Conservation (phyloP, 2,888 invertebrate genomes). For the Cantharis rufa region DNA sequence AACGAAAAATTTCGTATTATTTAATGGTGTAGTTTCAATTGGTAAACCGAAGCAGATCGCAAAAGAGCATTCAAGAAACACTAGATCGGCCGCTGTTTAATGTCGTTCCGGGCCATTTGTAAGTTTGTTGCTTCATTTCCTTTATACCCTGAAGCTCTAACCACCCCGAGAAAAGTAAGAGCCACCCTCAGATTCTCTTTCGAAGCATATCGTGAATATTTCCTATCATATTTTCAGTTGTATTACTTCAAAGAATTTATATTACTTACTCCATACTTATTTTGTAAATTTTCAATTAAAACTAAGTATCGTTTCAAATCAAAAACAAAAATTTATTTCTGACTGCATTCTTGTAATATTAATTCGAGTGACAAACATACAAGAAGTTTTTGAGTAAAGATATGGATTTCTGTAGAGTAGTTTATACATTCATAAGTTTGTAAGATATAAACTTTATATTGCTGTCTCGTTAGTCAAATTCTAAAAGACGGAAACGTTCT, state of each 20-base stretch:
- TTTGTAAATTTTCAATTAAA: not conserved
- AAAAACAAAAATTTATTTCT: constrained; percentile 14
- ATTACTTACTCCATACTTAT: not conserved
- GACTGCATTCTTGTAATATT: constrained; percentile 24
- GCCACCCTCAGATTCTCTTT: constrained; percentile 21
- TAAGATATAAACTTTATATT: constrained; percentile 38
- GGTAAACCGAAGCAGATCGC: constrained; percentile 52
- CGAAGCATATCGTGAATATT: constrained; percentile 8
- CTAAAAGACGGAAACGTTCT: constrained; percentile 37
- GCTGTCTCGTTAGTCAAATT: constrained; percentile 36
- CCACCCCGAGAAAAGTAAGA: constrained; percentile 24
- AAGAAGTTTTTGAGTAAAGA: constrained; percentile 28
- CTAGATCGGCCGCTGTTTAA: constrained; percentile 50
- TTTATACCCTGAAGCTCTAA: constrained; percentile 36
- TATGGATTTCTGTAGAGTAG: constrained; percentile 35
- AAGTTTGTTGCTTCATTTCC: constrained; percentile 56
- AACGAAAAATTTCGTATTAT: constrained; percentile 6
- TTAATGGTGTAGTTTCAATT: constrained; percentile 45
- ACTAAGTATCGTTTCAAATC: not conserved
- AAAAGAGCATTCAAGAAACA: constrained; percentile 45
- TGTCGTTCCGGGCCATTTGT: constrained; percentile 56
- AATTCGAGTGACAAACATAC: constrained; percentile 32
- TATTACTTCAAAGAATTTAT: constrained; percentile 1
- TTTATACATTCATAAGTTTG: constrained; percentile 35
- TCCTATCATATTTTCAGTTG: constrained; percentile 10